Percentiles rank a stretch among this genome's conserved stretches.
Conservation (phyloP, 1,140 invertebrate species). For the Streblospio benedicti region DNA sequence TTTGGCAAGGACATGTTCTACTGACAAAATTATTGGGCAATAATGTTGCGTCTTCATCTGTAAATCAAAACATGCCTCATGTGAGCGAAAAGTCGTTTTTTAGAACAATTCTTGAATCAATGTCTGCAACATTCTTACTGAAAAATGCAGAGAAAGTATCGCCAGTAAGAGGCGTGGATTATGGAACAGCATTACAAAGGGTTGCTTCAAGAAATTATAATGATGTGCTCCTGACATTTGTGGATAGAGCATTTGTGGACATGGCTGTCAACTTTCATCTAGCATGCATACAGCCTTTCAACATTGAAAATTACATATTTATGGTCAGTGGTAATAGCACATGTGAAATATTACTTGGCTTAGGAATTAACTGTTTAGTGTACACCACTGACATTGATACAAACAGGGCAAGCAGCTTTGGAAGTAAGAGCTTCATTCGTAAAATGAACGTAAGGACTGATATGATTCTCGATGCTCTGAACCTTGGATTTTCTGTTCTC, state of each 20-base stretch:
- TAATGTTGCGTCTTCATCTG: too few species aligned
- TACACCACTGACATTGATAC: conserved; percentile 4
- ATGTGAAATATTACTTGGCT: neutral
- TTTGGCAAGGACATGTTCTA: too few species aligned
- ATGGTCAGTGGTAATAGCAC: neutral
- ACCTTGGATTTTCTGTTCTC: conserved; percentile 1
- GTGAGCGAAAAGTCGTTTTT: too few species aligned
- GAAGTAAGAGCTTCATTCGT: neutral
- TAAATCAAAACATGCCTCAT: too few species aligned
- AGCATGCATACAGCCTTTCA: neutral
- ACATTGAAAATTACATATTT: conserved; percentile 9
- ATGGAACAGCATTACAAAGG: too few species aligned
- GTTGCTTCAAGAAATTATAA: too few species aligned
- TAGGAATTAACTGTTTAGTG: conserved; percentile 1
- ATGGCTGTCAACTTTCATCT: conserved; percentile 13
- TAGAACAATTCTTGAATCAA: too few species aligned
- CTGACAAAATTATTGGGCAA: too few species aligned
- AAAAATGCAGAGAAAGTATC: too few species aligned
- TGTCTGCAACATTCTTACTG: too few species aligned
- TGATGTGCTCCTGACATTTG: conserved; percentile 7
- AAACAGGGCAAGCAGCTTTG: neutral
- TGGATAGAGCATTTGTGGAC: conserved; percentile 6
- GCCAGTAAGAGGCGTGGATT: too few species aligned
- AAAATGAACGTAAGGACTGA: conserved; percentile 15
- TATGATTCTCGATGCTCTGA: conserved; percentile 13